Conservation (phyloP, 2,888 invertebrate genomes). For the Cataglyphis livida region DNA sequence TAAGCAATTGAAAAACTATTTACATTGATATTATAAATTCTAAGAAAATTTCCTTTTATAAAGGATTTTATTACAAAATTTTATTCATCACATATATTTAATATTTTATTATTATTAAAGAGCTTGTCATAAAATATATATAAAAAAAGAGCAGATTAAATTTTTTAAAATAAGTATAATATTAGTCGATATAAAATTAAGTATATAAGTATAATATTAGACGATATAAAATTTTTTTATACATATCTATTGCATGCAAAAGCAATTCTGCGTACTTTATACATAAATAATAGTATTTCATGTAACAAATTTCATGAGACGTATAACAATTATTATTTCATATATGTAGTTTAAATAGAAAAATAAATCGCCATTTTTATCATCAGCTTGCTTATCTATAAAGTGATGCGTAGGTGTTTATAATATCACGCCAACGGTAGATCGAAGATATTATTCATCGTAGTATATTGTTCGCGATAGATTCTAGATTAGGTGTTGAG, state of each 20-base stretch:
- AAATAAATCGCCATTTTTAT: background rate
- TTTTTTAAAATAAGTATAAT: background rate
- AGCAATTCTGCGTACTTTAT: background rate
- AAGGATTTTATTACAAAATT: background rate
- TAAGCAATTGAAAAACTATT: background rate
- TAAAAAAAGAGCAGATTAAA: background rate
- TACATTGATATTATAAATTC: background rate
- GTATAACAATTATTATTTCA: background rate
- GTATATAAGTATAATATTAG: too few species aligned
- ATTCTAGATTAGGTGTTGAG: slow-evolving; percentile 44
- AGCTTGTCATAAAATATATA: background rate
- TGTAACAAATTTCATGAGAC: background rate
- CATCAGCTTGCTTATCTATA: background rate
- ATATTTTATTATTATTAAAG: slow-evolving; percentile 1
- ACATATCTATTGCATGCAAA: background rate
- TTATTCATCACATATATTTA: too few species aligned
- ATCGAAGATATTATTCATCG: slow-evolving; percentile 33
- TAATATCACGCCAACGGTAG: background rate
- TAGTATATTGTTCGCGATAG: background rate
- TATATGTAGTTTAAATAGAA: background rate
- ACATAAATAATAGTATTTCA: background rate
- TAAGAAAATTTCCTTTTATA: background rate
- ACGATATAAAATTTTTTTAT: background rate
- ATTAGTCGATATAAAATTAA: background rate
- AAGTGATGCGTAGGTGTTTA: background rate